Base-by-base conservation (phyloP, 1,140 invertebrate species). In the Idris sp. region DNA sequence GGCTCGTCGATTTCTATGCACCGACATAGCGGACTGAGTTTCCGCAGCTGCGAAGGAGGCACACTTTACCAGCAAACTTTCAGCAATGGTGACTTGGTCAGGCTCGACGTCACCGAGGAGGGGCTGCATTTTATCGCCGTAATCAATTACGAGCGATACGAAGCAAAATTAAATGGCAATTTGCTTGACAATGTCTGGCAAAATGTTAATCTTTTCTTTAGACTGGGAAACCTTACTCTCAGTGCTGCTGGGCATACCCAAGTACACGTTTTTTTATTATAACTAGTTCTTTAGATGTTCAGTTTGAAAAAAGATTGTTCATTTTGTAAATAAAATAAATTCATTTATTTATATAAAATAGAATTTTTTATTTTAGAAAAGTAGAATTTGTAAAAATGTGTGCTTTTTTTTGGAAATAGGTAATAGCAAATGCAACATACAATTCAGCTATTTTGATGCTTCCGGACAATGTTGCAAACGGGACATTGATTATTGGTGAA, bases 141-240 rank as follows among this genome's bases (percentile, higher is more conserved):
- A 11, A 88, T 87, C 3, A 81, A 75, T 81, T 89, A 79, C 79
- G 89, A 83, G 69, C 86, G 88, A 18, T 91, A 91, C 76, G 91
- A 92, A 61, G 90, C 91, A 0, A 87, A 84, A 41, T 84, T 95
- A n/a, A 88, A 87, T 41, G 91, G 90, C 22, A 90, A 90, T 72
- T 89, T 93, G 51, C 86, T 94, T 8, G 91, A 95, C 86, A 95
- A 95, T 86, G 89, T 87, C 74, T 96, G 94, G 94, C 93, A 95
- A 83, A 92, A 89, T 76, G 91, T 94, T n/a, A 91, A 91, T 78
- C 84, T 94, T 9, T 84, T 90, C 28, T 92, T 89, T 75, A 88
- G 90, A 69, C 86, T 92, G 18, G 92, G 91, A 1, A 92, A 92
- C 83, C 87, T 93, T 7, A 91, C 90, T 1, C 83, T 93, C 40